These are phyloP conservation scores for Pelosia muscerda DNA, from an alignment of 2,888 invertebrate species.

Conservation along the genomic window DNA sequence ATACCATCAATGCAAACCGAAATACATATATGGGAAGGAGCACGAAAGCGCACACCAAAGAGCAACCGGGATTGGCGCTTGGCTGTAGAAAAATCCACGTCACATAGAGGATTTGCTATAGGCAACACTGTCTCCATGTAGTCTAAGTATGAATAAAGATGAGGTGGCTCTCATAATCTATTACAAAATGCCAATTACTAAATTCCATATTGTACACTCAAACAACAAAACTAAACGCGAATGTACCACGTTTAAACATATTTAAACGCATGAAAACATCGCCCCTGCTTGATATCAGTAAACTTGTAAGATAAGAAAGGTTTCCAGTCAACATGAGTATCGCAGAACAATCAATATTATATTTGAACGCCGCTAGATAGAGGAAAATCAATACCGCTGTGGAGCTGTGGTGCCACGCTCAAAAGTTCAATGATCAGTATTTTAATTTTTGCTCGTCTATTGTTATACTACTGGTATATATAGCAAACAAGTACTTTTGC, in stretches of 20 bases:
- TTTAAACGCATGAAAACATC: conserved; percentile 41
- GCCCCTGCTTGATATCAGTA: conserved; percentile 41
- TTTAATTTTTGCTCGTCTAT: too few species aligned
- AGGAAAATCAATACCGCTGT: conserved; percentile 62
- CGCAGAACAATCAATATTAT: conserved; percentile 72
- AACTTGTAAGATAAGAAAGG: conserved; percentile 62
- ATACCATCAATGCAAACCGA: too few species aligned
- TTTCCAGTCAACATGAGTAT: conserved; percentile 63
- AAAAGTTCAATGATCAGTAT: not conserved
- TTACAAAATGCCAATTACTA: too few species aligned
- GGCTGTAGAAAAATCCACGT: too few species aligned
- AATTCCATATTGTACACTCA: conserved; percentile 8
- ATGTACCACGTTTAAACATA: conserved; percentile 3
- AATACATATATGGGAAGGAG: too few species aligned
- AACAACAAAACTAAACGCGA: not conserved
- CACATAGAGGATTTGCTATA: too few species aligned
- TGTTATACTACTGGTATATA: not conserved
- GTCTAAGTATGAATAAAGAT: too few species aligned
- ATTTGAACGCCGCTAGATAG: conserved; percentile 64
- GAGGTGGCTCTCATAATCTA: too few species aligned
- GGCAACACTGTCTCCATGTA: too few species aligned
- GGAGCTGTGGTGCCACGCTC: conserved; percentile 10
- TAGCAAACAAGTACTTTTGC: too few species aligned
- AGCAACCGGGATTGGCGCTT: too few species aligned
- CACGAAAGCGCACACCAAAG: too few species aligned